Evolutionary conservation across 2,113 vertebrate genomes (phyloP), one percentile per base, ranked within the genome.

Genomic region (Aviceda subcristata): DNA sequence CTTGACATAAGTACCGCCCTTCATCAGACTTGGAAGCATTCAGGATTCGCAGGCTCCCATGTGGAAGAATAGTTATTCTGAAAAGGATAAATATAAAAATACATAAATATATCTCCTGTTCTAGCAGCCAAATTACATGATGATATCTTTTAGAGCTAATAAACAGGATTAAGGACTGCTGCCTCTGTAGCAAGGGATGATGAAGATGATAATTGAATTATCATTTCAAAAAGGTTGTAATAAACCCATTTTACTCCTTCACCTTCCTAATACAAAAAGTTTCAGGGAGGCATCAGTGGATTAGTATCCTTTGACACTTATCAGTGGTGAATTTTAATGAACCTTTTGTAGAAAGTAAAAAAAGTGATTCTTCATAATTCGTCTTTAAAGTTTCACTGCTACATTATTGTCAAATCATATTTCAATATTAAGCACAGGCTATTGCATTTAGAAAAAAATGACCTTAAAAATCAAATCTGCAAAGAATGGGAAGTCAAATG

Each of bases 11-110:
- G 36, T 99, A 99, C 73, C 95, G 98, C 59, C 99, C 99, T 97
- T 99, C 99, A 88, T 99, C 99, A 27, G 98, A 98, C 88, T 99
- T 99, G 84, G 99, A 99, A 97, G 99, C 98, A 90, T 99, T 99
- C 90, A 98, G 95, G 95, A 99, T 99, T 96, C 97, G 97, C 66
- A 99, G 98, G 71, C 98, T 99, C 91, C 99, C 99, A 95, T 99
- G 98, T 96, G 99, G 98, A 98, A 99, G 98, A 98, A 99, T 91
- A 98, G 98, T 98, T 98, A 99, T 97, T 98, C 99, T 99, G 98
- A 96, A 98, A 98, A 98, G 84, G 51, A 98, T 90, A 95, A 97
- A 95, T 43, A 24, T 29, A 69, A 38, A 62, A 67, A 69, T 76
- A 53, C 46, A 68, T 43, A 97, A 92, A 96, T 86, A 50, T 77